Evolutionary conservation across 2,888 invertebrate species (phyloP), one percentile per base, ranked within the genome.

Genomic region (Stramonita haemastoma): DNA sequence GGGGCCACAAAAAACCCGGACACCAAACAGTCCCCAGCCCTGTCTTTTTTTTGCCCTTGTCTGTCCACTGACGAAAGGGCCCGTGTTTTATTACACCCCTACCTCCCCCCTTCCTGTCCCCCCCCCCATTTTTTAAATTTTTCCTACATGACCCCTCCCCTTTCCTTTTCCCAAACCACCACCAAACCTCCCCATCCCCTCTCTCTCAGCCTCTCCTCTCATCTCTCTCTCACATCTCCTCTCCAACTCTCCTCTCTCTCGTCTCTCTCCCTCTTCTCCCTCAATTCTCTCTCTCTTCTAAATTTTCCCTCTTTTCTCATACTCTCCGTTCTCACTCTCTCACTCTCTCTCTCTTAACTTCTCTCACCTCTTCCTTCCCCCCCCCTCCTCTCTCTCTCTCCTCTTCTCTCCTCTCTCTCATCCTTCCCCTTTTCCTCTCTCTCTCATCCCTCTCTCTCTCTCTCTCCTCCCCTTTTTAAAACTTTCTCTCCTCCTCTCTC

Each of bases 181-280:
- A 15, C 34, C 34, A 6, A 15, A 32, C 19, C 8, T 32, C 34
- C 34, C 34, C 32, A 29, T 32, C 17, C 17, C 34, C 32, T 79
- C 17, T 34, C 17, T 79, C 26, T 73, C 26, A 2, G 1, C 26
- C 26, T 73, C 73, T n/a, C n/a, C n/a, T n/a, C n/a, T n/a, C n/a
- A n/a, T n/a, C 73, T n/a, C 73, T 73, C 73, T 73, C 73, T n/a
- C 73, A n/a, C n/a, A n/a, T 73, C n/a, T 73, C 73, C 73, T 73
- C 26, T n/a, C n/a, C n/a, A n/a, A n/a, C 26, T n/a, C n/a, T n/a
- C n/a, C 73, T 73, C n/a, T 73, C 73, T 73, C 73, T 29, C 73
- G 22, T n/a, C 66, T 22, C 19, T 5, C 66, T 73, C n/a, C n/a
- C 1, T 73, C n/a, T 8, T 73, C 2, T 73, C 22, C n/a, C 22